Evolutionary conservation across 2,888 invertebrate genomes (phyloP), one percentile per base, ranked within the genome.

Genomic region (Portevinia maculata): DNA sequence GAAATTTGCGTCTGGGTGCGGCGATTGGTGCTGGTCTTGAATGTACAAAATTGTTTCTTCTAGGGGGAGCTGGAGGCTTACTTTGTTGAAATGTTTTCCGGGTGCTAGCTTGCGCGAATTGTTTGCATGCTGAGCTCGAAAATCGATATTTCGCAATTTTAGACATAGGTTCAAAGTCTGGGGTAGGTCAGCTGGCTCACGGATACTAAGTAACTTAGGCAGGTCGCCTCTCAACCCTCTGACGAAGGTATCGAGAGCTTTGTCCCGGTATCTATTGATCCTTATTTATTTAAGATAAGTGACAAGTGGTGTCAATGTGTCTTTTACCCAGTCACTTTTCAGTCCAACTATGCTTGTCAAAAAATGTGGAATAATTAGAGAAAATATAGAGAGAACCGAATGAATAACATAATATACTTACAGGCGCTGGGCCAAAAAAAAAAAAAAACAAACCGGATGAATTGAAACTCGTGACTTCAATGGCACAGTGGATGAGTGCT

Each of bases 1-100:
- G 57, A 57, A 64, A 76, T 13, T 64, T 52, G 21, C 57, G 55
- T 41, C 55, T 70, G 9, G 48, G 67, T 15, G 41, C 57, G 1
- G 69, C 55, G 21, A 50, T 48, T 11, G 64, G 64, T 28, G 44
- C 24, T 60, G 60, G 60, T 3, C 37, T 11, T 4, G 59, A 39
- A 15, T 39, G 15, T 39, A 1, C n/a, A 15, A 39, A 24, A 17
- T 9, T 59, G 3, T 30, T 48, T 37, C 46, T 57, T 48, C 32
- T 24, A n/a, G 39, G 59, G 11, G 65, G 59, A 57, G 52, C 39
- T 24, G 30, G 50, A 9, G 59, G 30, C n/a, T n/a, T n/a, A n/a
- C n/a, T n/a, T n/a, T n/a, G n/a, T n/a, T n/a, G n/a, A n/a, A n/a
- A n/a, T n/a, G n/a, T n/a, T n/a, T n/a, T n/a, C n/a, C n/a, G n/a